Percentiles rank a stretch among this genome's conserved stretches.
Conservation (phyloP, 2,888 invertebrate genomes). For the Ichneumoninae sp. region DNA sequence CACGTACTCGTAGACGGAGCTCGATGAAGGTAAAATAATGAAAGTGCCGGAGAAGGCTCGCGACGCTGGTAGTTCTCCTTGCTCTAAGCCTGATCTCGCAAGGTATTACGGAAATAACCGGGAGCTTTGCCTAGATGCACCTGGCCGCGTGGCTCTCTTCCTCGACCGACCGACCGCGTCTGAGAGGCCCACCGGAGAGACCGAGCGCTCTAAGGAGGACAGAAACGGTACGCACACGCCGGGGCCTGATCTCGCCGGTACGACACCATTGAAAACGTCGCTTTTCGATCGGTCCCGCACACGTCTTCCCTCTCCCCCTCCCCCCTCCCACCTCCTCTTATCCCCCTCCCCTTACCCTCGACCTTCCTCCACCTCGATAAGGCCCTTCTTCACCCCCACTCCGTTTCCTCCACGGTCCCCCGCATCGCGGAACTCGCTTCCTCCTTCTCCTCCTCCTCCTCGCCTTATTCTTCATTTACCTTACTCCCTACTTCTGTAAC, state of each 20-base stretch:
- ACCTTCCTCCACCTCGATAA: conserved; percentile 62
- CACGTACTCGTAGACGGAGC: conserved; percentile 61
- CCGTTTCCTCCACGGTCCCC: conserved; percentile 35
- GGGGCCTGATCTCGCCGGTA: conserved; percentile 80
- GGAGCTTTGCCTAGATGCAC: conserved; percentile 74
- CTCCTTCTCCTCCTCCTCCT: conserved; percentile 51
- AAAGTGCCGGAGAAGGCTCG: conserved; percentile 54
- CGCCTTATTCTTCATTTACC: conserved; percentile 59
- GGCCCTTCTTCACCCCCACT: conserved; percentile 47
- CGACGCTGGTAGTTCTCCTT: conserved; percentile 75
- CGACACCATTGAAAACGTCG: conserved; percentile 83
- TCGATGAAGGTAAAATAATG: conserved; percentile 55
- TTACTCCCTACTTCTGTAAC: conserved; percentile 52
- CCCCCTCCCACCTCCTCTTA: conserved; percentile 60
- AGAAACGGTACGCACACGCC: conserved; percentile 83
- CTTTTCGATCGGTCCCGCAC: conserved; percentile 77
- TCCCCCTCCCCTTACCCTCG: conserved; percentile 65
- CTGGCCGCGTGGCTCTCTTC: conserved; percentile 82
- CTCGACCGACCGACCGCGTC: conserved; percentile 82
- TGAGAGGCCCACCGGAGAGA: conserved; percentile 78
- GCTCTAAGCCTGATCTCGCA: conserved; percentile 65
- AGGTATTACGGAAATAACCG: conserved; percentile 67
- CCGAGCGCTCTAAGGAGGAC: conserved; percentile 82
- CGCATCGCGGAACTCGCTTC: conserved; percentile 47
- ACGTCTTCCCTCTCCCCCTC: conserved; percentile 70